Evolutionary conservation across 2,113 vertebrate genomes (phyloP).

Genomic region (Ailuropoda melanoleuca): DNA sequence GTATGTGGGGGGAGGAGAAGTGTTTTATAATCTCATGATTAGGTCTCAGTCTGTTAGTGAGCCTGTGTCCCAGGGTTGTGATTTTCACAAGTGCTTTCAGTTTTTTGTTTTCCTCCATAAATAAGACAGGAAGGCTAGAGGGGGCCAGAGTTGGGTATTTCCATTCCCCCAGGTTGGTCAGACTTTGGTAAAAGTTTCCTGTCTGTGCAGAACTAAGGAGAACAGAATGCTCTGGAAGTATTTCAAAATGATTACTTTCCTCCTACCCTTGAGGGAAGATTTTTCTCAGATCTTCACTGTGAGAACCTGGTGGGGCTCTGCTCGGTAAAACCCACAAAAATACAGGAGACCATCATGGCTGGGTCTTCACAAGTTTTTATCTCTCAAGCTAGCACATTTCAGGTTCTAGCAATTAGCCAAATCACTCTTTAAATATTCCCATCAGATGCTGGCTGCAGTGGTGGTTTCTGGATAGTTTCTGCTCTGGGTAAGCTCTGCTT

Average conservation of each 20-base stretch:
- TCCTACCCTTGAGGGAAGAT: neutral
- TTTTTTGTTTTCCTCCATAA: neutral
- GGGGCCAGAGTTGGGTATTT: neutral
- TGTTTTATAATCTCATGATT: neutral
- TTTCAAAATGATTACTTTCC: neutral
- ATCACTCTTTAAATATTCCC: neutral
- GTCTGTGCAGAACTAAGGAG: neutral
- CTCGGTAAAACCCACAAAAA: neutral
- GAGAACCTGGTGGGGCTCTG: neutral
- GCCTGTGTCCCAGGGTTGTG: neutral
- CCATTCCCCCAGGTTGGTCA: neutral
- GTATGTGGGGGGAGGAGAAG: neutral
- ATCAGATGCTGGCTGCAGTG: neutral
- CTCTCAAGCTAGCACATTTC: neutral
- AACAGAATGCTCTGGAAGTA: neutral
- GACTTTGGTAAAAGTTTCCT: neutral
- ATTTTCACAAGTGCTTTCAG: neutral
- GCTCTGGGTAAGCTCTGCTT: neutral
- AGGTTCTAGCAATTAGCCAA: neutral
- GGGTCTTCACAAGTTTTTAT: neutral
- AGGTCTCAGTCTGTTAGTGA: neutral
- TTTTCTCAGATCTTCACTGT: neutral
- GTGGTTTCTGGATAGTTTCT: neutral
- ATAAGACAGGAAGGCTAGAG: neutral
- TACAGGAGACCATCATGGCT: neutral